These are phyloP conservation scores for Ochropleura leucogaster DNA, from an alignment of 2,888 invertebrate species.

Conservation along the genomic window DNA sequence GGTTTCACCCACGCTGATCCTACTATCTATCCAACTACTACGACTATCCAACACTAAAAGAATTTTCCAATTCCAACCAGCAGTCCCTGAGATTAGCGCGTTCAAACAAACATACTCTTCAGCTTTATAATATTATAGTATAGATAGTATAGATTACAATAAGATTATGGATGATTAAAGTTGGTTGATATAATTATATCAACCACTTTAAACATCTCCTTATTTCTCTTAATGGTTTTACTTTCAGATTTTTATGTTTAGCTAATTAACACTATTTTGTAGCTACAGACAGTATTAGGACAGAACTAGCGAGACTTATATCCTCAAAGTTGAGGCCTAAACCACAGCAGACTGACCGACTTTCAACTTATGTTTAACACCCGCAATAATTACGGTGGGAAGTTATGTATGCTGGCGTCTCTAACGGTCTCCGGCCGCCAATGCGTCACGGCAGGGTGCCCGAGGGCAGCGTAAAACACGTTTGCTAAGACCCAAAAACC, in stretches of 20 bases:
- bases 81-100: too few species aligned
- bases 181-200: too few species aligned
- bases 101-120: too few species aligned
- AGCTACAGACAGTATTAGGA: neutral
- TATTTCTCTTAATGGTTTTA: neutral
- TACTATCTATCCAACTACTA: too few species aligned
- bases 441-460: constrained; percentile 78
- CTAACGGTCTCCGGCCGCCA: constrained; percentile 73
- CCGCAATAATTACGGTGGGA: constrained; percentile 60
- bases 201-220: too few species aligned
- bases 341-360: constrained; percentile 40
- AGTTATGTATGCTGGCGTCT: constrained; percentile 59
- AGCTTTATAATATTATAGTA: too few species aligned
- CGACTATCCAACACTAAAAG: too few species aligned
- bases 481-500: constrained; percentile 73
- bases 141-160: too few species aligned
- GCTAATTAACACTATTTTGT: neutral
- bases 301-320: constrained; percentile 15
- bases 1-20: too few species aligned
- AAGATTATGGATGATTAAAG: too few species aligned
- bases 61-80: too few species aligned
- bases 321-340: constrained; percentile 28
- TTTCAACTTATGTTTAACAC: constrained; percentile 60
- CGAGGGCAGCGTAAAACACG: constrained; percentile 81
- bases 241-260: neutral